Evolutionary conservation across 1,140 invertebrate genomes (phyloP).

Genomic region (Drosophila burlai): DNA sequence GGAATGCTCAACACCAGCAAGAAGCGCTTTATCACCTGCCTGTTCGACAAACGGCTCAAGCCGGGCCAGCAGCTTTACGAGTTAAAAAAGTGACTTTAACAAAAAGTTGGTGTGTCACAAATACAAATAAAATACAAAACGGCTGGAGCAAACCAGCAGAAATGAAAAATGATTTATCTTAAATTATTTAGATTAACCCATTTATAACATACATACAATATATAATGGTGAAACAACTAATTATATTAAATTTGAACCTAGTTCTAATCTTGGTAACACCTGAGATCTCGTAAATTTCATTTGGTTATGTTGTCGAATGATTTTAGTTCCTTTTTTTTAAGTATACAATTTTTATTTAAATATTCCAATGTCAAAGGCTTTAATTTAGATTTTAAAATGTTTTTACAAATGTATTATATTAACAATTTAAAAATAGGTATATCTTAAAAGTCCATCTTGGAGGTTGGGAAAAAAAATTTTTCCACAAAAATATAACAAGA

Average conservation of each 20-base stretch:
- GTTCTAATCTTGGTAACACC: not conserved
- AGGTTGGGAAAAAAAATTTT: too few species aligned
- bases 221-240: not conserved
- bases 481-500: too few species aligned
- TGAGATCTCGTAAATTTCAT: not conserved
- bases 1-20: not conserved
- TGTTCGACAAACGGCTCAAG: not conserved
- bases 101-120: not conserved
- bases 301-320: not conserved
- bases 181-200: not conserved
- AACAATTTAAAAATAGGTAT: too few species aligned
- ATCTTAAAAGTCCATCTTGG: too few species aligned
- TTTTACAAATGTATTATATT: too few species aligned
- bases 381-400: too few species aligned
- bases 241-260: not conserved
- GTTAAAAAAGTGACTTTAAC: not conserved
- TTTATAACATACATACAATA: too few species aligned
- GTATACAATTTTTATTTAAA: too few species aligned
- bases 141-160: not conserved
- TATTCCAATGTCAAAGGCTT: too few species aligned
- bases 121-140: not conserved
- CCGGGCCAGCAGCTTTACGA: not conserved
- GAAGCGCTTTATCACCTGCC: slow-evolving; percentile 4
- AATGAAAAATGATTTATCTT: not conserved
- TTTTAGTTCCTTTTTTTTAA: not conserved